These are phyloP conservation scores for Drosophila virilis DNA, from an alignment of 1,140 invertebrate genomes.

Conservation along the genomic window DNA sequence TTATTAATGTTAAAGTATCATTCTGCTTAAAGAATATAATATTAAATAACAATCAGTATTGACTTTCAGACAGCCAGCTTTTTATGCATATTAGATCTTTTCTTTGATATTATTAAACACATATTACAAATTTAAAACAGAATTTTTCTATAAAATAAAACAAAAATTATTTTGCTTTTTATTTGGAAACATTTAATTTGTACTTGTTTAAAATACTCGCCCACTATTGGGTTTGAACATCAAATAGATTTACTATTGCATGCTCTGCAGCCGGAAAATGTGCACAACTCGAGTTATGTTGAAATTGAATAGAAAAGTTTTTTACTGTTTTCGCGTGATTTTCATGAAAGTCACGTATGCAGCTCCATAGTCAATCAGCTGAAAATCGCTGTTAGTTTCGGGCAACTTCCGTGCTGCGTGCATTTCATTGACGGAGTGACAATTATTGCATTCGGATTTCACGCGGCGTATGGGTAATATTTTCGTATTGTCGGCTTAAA, in stretches of 20 bases:
- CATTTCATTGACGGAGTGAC: constrained; percentile 21
- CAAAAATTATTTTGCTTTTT: neutral
- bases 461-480: constrained; percentile 59
- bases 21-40: no score
- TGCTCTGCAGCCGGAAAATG: neutral
- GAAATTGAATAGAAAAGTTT: constrained; percentile 15
- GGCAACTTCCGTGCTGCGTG: constrained; percentile 35
- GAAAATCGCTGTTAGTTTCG: constrained; percentile 35
- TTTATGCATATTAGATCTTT: neutral
- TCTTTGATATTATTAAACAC: neutral
- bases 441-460: constrained; percentile 46
- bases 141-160: no score
- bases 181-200: neutral
- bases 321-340: constrained; percentile 26
- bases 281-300: constrained; percentile 10
- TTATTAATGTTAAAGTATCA: no score
- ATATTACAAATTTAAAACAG: no score
- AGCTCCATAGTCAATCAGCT: constrained; percentile 34
- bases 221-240: constrained; percentile 1
- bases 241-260: neutral
- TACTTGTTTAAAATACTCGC: neutral
- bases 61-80: neutral
- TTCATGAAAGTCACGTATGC: constrained; percentile 40
- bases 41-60: no score
- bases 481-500: constrained; percentile 38